Conservation (phyloP, 1,140 invertebrate species). For the Bombus difficillimus region DNA sequence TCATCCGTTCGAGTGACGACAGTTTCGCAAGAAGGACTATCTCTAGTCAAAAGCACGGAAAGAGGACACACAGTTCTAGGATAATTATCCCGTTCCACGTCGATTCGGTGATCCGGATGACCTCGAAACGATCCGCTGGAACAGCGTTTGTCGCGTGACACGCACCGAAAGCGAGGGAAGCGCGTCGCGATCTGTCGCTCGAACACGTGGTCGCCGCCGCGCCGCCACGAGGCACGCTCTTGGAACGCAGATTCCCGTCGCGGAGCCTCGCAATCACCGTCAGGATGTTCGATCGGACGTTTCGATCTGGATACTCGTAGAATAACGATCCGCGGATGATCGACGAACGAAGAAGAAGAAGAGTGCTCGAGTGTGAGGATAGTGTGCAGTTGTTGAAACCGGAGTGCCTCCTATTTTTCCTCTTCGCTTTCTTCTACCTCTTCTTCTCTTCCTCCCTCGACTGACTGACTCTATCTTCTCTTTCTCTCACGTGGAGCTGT, state of each 20-base stretch:
- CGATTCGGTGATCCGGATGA: not conserved
- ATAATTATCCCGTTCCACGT: too few relatives aligned
- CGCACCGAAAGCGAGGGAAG: slow-evolving; percentile 14
- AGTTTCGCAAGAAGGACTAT: not conserved
- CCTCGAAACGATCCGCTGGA: not conserved
- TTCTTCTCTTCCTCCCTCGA: not conserved
- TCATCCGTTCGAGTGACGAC: too few relatives aligned
- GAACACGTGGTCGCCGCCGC: slow-evolving; percentile 57
- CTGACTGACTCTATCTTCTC: slow-evolving; percentile 22
- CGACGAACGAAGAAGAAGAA: slow-evolving; percentile 35
- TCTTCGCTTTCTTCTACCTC: slow-evolving; percentile 20
- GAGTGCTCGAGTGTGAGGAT: slow-evolving; percentile 61
- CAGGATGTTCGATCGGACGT: slow-evolving; percentile 72
- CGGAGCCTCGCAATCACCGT: not conserved
- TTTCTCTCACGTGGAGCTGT: not conserved
- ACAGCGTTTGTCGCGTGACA: not conserved
- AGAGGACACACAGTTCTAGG: too few relatives aligned
- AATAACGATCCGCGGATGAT: not conserved
- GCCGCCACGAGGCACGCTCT: slow-evolving; percentile 39
- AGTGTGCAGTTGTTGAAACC: slow-evolving; percentile 63
- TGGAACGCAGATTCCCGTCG: not conserved
- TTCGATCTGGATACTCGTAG: slow-evolving; percentile 49
- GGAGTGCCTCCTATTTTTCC: slow-evolving; percentile 45
- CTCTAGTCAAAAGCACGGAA: slow-evolving; percentile 12
- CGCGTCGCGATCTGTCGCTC: slow-evolving; percentile 46